Conservation (phyloP, 1,140 invertebrate genomes). For the Asbolus verrucosus region DNA sequence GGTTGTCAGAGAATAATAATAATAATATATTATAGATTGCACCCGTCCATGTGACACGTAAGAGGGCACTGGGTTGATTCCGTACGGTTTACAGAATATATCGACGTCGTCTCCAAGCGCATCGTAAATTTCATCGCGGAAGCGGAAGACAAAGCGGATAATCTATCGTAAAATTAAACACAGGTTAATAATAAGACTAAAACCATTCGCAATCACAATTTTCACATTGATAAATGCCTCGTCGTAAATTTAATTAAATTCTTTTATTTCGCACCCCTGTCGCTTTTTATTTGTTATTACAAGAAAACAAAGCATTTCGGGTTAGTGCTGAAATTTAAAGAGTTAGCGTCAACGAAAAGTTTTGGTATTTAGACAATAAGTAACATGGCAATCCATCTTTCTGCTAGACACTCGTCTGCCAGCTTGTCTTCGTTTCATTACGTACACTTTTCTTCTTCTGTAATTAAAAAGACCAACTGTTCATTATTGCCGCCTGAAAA, state of each 20-base stretch:
- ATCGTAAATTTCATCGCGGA: constrained; percentile 7
- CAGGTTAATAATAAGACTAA: constrained; percentile 30
- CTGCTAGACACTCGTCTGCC: constrained; percentile 47
- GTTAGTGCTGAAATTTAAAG: constrained; percentile 47
- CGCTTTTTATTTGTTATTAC: constrained; percentile 33
- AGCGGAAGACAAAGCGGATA: constrained; percentile 12
- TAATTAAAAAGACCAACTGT: constrained; percentile 53
- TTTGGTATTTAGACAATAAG: constrained; percentile 53
- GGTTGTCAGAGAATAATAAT: constrained; percentile 17
- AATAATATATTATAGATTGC: constrained; percentile 14
- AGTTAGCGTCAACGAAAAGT: constrained; percentile 49
- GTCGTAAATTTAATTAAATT: constrained; percentile 37
- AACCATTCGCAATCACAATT: constrained; percentile 12
- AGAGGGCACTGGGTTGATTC: too few species aligned
- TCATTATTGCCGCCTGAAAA: constrained; percentile 48
- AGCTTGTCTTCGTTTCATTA: constrained; percentile 52
- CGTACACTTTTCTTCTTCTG: constrained; percentile 51
- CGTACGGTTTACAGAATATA: not conserved
- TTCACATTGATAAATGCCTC: constrained; percentile 22
- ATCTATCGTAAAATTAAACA: constrained; percentile 24
- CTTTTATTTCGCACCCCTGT: constrained; percentile 12
- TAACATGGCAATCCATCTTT: constrained; percentile 53
- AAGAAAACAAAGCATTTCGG: constrained; percentile 44
- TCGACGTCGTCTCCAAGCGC: not conserved
- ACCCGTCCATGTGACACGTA: too few species aligned